phyloP scores from a whole-genome alignment of 2,888 invertebrate genomes.

The Fissipunctia ypsillon region DNA sequence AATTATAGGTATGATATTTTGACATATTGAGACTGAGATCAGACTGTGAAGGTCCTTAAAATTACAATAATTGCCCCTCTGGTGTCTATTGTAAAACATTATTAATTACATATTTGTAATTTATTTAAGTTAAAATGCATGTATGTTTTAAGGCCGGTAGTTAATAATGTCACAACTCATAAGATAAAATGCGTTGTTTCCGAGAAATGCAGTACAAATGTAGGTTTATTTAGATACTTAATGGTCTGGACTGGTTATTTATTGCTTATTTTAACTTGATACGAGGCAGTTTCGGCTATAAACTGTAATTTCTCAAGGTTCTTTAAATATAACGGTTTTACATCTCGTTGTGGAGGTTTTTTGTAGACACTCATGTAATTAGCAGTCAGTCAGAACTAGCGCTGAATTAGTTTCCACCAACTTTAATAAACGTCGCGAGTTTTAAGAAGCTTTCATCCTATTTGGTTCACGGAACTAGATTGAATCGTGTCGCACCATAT shows the following conservation, averaged over 20 bases:
- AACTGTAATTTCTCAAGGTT: constrained; percentile 48
- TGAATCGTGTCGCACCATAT: neutral
- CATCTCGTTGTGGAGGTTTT: constrained; percentile 27
- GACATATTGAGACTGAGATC: too few relatives aligned
- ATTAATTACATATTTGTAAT: too few relatives aligned
- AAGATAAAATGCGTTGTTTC: constrained; percentile 25
- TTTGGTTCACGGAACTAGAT: neutral
- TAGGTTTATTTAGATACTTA: constrained; percentile 19
- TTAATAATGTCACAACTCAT: constrained; percentile 10
- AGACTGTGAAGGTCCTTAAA: too few relatives aligned
- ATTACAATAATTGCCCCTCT: too few relatives aligned
- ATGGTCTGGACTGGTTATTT: constrained; percentile 26
- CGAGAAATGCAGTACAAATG: constrained; percentile 25
- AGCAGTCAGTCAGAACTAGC: constrained; percentile 18
- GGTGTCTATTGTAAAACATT: too few relatives aligned
- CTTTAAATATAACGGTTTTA: constrained; percentile 42
- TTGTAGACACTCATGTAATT: constrained; percentile 23
- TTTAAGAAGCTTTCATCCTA: neutral
- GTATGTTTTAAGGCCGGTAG: neutral
- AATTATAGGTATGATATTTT: too few relatives aligned
- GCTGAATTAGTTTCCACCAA: constrained; percentile 28
- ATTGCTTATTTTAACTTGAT: constrained; percentile 27
- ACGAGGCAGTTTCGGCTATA: constrained; percentile 15
- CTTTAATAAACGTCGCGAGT: neutral
- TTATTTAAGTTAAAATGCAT: neutral